phyloP scores from a whole-genome alignment of 2,113 vertebrate species.

The Psittacus erithacus region DNA sequence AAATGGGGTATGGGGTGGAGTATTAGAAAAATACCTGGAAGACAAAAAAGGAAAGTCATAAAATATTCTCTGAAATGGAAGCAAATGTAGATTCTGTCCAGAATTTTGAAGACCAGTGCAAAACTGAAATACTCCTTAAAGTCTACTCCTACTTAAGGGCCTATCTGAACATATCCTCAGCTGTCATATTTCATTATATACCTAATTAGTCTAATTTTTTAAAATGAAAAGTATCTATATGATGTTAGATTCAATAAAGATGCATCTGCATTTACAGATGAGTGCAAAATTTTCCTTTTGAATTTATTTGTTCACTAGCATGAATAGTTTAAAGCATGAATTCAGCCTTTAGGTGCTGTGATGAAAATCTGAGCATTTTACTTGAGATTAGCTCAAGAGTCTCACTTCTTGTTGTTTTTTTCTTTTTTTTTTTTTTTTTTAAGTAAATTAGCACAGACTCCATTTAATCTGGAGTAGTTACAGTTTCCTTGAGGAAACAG shows the following conservation, averaged over 20 bases:
- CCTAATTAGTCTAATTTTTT: accelerated
- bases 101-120: not conserved
- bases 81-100: not conserved
- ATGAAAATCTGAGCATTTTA: not conserved
- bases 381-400: not conserved
- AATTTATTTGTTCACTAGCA: not conserved
- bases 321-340: not conserved
- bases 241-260: not conserved
- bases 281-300: not conserved
- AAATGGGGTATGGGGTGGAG: no score
- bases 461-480: not conserved
- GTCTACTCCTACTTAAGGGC: not conserved
- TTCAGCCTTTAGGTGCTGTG: not conserved
- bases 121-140: not conserved
- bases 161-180: not conserved
- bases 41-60: not conserved
- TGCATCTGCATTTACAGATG: not conserved
- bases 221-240: not conserved
- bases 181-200: not conserved
- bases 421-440: not conserved
- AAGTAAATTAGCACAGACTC: not conserved
- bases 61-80: not conserved
- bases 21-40: not conserved
- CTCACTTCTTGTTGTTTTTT: not conserved
- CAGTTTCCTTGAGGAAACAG: not conserved